Evolutionary conservation across 2,797 vertebrate species (phyloP), one percentile per base, ranked within the genome.

Genomic region (Urophycis tenuis): DNA sequence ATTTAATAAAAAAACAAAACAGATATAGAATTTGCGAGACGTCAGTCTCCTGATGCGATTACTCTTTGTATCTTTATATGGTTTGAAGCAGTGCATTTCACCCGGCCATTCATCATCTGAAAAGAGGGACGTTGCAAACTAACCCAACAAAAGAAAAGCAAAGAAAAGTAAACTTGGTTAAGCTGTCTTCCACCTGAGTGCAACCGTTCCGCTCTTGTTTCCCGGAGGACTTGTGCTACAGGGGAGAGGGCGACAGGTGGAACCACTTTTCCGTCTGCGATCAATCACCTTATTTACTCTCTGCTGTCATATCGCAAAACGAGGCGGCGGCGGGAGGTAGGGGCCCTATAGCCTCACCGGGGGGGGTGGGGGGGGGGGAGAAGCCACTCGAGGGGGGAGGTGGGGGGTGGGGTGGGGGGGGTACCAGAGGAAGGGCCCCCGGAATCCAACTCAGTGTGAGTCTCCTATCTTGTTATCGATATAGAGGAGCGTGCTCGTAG

Each of bases 281-380:
- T 92, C 90, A 91, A 91, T 92, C 89, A 86, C 45, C 79, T 86
- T 85, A 87, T 90, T 88, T 91, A 90, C 87, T 90, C 85, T 85
- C 85, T 79, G 84, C 86, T 80, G 78, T 81, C 78, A 49, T 60
- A 85, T 75, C 45, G 60, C 74, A 45, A 22, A 74, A 4, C 34
- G 81, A 81, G 74, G 78, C 76, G 7, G 36, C 7, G 36, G 36
- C 36, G 36, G 36, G 7, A 49, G 2, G 41, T 19, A 49, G 19
- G 49, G 49, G 49, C 22, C 49, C 49, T 45, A 45, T 45, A 45
- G 49, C 49, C 7, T 34, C 33, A 7, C 35, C 35, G 35, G 11
- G 35, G 11, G 35, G 35, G 3, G 35, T 35, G 39, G 41, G 41
- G 41, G 53, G 78, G 77, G 75, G 36, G 19, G 32, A n/a, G n/a